A percentile compares a stretch with the other conserved stretches of the same genome.
Conservation (phyloP, 2,797 vertebrate species). For the Squalus acanthias region DNA sequence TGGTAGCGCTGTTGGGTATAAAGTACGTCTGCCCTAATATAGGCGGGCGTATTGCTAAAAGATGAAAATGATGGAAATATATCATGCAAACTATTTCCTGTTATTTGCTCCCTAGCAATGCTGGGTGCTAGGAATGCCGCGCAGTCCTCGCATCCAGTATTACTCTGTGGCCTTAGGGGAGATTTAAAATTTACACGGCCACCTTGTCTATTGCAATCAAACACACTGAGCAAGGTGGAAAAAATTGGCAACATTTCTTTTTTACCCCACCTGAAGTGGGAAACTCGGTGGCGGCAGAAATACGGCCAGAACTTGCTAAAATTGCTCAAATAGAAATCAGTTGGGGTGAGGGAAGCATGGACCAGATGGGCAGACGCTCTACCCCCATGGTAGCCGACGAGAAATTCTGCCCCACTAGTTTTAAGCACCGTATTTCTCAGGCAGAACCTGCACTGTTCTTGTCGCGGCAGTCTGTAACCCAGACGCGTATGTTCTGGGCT, state of each 20-base stretch:
- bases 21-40: not conserved
- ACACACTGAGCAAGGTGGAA: too few relatives aligned
- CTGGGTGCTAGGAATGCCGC: not conserved
- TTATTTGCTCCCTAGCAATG: not conserved
- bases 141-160: not conserved
- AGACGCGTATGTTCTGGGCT: not conserved
- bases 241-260: not conserved
- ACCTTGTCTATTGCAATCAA: not conserved
- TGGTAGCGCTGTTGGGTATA: not conserved
- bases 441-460: not conserved
- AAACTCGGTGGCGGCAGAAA: not conserved
- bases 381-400: not conserved
- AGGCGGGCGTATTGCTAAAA: not conserved
- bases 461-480: too few relatives aligned
- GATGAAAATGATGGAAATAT: not conserved
- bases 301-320: not conserved
- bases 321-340: not conserved
- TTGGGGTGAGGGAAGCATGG: not conserved
- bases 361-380: not conserved
- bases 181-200: not conserved
- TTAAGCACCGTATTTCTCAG: not conserved
- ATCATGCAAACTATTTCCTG: not conserved
- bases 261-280: not conserved
- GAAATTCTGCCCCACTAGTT: not conserved
- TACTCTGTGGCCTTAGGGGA: not conserved